Conservation (phyloP, 2,888 invertebrate species). For the Drosophila diplacantha region DNA sequence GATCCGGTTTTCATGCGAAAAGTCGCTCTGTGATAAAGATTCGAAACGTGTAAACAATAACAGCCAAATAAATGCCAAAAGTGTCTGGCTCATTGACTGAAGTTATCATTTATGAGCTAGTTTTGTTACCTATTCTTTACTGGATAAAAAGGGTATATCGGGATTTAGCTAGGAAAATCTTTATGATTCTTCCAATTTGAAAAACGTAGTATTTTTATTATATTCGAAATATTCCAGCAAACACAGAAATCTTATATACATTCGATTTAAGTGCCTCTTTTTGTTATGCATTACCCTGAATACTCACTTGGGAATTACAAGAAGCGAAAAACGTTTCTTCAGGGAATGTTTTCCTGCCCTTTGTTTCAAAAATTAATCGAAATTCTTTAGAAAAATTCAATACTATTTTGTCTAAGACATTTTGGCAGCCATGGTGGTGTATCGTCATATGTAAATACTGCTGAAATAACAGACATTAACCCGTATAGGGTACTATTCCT, state of each 20-base stretch:
- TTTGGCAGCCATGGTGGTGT: not conserved
- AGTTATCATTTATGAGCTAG: slow-evolving; percentile 19
- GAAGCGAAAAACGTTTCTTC: not conserved
- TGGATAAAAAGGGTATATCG: not conserved
- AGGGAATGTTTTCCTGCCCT: not conserved
- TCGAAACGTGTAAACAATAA: slow-evolving; percentile 36
- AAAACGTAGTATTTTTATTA: not conserved
- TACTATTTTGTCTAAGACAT: not conserved
- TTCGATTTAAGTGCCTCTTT: not conserved
- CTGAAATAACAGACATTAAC: not conserved
- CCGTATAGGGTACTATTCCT: not conserved
- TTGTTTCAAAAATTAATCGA: not conserved
- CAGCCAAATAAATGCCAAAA: slow-evolving; percentile 25
- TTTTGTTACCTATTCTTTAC: not conserved
- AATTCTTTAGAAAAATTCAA: not conserved
- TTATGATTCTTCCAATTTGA: rapidly evolving
- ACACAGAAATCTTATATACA: not conserved
- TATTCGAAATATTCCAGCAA: not conserved
- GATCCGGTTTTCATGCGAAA: slow-evolving; percentile 54
- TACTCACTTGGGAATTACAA: not conserved
- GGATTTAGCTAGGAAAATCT: not conserved
- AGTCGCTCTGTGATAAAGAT: slow-evolving; percentile 26
- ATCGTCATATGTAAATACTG: not conserved
- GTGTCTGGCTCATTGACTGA: slow-evolving; percentile 43
- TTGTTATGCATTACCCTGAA: not conserved